Evolutionary conservation across 2,113 vertebrate species (phyloP).

Genomic region (Heterotis niloticus): DNA sequence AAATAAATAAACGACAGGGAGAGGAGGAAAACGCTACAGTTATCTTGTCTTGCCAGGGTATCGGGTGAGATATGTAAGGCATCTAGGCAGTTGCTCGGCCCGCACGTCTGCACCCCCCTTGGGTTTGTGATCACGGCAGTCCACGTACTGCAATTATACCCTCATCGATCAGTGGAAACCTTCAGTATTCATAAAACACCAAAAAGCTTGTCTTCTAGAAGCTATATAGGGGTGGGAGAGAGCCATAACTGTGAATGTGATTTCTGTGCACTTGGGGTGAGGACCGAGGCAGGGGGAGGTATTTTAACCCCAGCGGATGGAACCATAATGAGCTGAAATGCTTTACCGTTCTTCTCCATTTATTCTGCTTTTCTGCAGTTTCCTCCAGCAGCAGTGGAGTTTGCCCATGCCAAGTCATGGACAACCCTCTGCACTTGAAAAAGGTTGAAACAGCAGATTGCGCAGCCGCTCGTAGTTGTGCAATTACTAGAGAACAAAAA

Average conservation of each 20-base stretch:
- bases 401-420: neutral
- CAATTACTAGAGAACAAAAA: neutral
- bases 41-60: too few species aligned
- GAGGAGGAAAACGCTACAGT: too few species aligned
- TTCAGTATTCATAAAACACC: neutral
- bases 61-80: neutral
- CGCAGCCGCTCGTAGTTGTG: slow-evolving; percentile 14
- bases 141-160: neutral
- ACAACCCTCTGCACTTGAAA: slow-evolving; percentile 7
- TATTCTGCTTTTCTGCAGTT: neutral
- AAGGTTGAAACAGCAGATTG: slow-evolving; percentile 10
- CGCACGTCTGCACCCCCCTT: neutral
- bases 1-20: too few species aligned
- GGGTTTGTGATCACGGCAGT: neutral
- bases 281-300: too few species aligned
- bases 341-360: slow-evolving; percentile 16
- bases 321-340: neutral
- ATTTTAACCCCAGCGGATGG: neutral
- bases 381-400: neutral
- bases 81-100: neutral
- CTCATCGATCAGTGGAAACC: neutral
- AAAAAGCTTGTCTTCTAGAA: slow-evolving; percentile 28
- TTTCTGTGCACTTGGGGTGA: neutral
- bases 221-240: neutral
- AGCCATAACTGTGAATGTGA: neutral